Percentiles rank a stretch among this genome's conserved stretches.
Evolutionary conservation across 2,113 vertebrate genomes (phyloP).

Genomic region (Mystacornis crossleyi): DNA sequence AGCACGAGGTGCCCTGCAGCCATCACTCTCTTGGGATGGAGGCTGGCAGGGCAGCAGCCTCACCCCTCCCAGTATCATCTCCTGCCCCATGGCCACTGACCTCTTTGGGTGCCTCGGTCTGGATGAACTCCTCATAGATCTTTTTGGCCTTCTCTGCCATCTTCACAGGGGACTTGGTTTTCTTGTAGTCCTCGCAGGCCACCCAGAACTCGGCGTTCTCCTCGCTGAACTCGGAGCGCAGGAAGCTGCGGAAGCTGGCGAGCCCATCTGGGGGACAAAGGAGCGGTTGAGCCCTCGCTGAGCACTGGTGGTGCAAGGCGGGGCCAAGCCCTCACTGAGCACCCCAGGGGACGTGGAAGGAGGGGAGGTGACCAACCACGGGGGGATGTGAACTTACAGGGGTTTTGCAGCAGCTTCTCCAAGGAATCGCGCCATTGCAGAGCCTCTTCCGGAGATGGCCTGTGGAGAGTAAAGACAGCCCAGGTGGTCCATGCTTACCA

Average conservation of each 20-base stretch:
- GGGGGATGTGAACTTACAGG: slow-evolving; percentile 79
- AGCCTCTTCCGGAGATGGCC: slow-evolving; percentile 84
- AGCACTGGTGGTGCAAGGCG: neutral
- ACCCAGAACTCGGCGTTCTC: slow-evolving; percentile 96
- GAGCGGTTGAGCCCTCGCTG: neutral
- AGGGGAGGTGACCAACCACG: neutral
- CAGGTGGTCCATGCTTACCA: neutral
- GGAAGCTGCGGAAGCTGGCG: slow-evolving; percentile 86
- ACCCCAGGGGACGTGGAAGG: neutral
- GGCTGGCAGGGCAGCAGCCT: neutral
- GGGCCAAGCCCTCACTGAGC: neutral
- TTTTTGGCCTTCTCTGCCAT: slow-evolving; percentile 88
- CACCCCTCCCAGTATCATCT: rapidly evolving
- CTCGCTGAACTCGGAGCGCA: slow-evolving; percentile 96
- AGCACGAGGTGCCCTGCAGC: rapidly evolving
- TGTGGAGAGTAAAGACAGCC: slow-evolving; percentile 44
- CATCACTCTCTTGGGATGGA: neutral
- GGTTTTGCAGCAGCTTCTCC: slow-evolving; percentile 88
- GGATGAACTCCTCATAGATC: slow-evolving; percentile 96
- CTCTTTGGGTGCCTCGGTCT: slow-evolving; percentile 92
- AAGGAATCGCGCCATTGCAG: slow-evolving; percentile 91
- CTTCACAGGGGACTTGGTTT: slow-evolving; percentile 83
- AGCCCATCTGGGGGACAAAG: slow-evolving; percentile 81
- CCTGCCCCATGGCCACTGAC: slow-evolving; percentile 65
- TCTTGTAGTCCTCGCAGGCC: slow-evolving; percentile 95